Evolutionary conservation across 2,113 vertebrate genomes (phyloP).

Genomic region (Pipra filicauda): DNA sequence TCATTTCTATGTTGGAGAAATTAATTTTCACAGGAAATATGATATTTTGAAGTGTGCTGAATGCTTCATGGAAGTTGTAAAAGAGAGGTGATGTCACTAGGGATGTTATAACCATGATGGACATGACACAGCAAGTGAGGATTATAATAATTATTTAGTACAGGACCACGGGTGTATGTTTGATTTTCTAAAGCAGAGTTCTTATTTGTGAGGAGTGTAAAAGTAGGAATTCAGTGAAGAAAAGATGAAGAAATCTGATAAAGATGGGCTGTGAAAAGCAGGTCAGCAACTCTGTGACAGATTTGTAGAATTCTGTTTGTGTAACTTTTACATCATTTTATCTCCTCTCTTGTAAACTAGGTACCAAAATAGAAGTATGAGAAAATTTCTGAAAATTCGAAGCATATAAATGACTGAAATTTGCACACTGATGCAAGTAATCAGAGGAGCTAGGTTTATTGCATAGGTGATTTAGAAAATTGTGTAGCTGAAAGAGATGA

Average conservation of each 20-base stretch:
- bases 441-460: background rate
- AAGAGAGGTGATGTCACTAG: background rate
- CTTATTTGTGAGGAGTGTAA: background rate
- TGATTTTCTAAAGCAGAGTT: background rate
- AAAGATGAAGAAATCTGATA: background rate
- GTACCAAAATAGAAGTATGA: background rate
- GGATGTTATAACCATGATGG: rapidly evolving
- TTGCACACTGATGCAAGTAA: background rate
- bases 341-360: background rate
- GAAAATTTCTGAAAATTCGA: background rate
- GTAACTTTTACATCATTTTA: background rate
- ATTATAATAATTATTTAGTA: background rate
- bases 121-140: background rate
- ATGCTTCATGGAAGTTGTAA: background rate
- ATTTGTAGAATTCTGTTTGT: background rate
- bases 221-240: background rate
- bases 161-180: background rate
- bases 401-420: background rate
- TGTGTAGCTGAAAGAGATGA: background rate
- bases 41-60: background rate
- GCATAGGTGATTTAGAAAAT: background rate
- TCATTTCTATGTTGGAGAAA: background rate
- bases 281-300: background rate
- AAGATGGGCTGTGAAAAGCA: background rate
- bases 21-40: background rate